These are phyloP conservation scores for Lutjanus argentimaculatus DNA, from an alignment of 2,797 vertebrate species.

Conservation along the genomic window DNA sequence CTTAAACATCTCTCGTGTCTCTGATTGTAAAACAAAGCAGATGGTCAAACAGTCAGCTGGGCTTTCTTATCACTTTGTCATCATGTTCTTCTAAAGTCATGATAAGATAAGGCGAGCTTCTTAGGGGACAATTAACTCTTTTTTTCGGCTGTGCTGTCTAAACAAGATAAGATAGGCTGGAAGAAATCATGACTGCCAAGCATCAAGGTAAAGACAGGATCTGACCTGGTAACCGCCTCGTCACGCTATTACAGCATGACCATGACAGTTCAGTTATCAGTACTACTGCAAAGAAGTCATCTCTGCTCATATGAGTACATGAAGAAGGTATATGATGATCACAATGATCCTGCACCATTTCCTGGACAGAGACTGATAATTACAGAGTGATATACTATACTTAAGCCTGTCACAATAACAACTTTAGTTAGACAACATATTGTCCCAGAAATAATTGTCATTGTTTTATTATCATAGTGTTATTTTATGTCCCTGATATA, in stretches of 20 bases:
- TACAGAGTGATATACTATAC: neutral
- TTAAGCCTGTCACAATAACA: too few relatives aligned
- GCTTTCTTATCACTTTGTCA: slow-evolving; percentile 21
- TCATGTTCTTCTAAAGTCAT: slow-evolving; percentile 19
- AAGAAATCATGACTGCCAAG: neutral
- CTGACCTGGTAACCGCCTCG: slow-evolving; percentile 1
- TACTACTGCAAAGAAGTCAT: slow-evolving; percentile 16
- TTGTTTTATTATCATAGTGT: too few relatives aligned
- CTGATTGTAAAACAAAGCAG: slow-evolving; percentile 49
- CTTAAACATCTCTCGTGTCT: slow-evolving; percentile 33
- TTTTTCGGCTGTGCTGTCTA: slow-evolving; percentile 16
- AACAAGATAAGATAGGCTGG: slow-evolving; percentile 19
- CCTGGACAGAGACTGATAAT: slow-evolving; percentile 6
- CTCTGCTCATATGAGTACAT: neutral
- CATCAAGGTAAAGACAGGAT: slow-evolving; percentile 8
- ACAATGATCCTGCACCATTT: neutral
- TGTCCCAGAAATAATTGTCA: too few relatives aligned
- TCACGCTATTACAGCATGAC: neutral
- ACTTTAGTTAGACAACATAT: too few relatives aligned
- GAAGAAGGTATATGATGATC: neutral
- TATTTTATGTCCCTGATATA: too few relatives aligned
- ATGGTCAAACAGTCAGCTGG: slow-evolving; percentile 30
- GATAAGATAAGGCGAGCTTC: slow-evolving; percentile 22
- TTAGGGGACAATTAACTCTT: neutral
- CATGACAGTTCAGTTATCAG: slow-evolving; percentile 27